Evolutionary conservation across 2,888 invertebrate genomes (phyloP).

Genomic region (Agrenia bidenticulata): DNA sequence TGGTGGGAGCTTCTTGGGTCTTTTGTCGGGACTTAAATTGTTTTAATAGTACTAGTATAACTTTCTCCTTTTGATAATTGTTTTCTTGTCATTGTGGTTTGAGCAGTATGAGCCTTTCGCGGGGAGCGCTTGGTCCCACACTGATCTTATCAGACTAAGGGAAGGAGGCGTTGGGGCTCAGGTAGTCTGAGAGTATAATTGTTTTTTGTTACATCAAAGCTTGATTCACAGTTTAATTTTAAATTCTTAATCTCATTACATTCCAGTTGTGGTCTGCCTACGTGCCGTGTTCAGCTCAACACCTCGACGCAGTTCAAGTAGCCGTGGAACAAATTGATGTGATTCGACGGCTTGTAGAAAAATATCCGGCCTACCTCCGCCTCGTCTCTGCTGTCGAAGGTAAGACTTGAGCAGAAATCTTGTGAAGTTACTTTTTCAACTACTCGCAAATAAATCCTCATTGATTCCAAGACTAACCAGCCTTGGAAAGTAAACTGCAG

Average conservation of each 20-base stretch:
- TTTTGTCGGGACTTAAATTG: slow-evolving; percentile 10
- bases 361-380: slow-evolving; percentile 50
- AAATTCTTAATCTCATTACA: slow-evolving; percentile 17
- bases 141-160: slow-evolving; percentile 57
- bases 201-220: no score
- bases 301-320: slow-evolving; percentile 56
- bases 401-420: slow-evolving; percentile 17
- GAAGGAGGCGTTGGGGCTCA: slow-evolving; percentile 57
- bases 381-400: slow-evolving; percentile 49
- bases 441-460: no score
- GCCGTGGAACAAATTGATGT: slow-evolving; percentile 58
- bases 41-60: slow-evolving; percentile 21
- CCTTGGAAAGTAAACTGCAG: no score
- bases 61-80: slow-evolving; percentile 10
- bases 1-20: neutral
- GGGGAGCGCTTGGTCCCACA: slow-evolving; percentile 55
- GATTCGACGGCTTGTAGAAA: slow-evolving; percentile 55
- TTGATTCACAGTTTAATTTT: no score
- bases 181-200: slow-evolving; percentile 37
- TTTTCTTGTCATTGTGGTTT: slow-evolving; percentile 20
- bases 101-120: slow-evolving; percentile 52
- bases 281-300: slow-evolving; percentile 54
- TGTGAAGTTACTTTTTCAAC: no score
- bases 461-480: no score
- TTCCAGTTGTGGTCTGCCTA: slow-evolving; percentile 58